Evolutionary conservation across 1,140 invertebrate genomes (phyloP).

Genomic region (Leguminivora glycinivorella): DNA sequence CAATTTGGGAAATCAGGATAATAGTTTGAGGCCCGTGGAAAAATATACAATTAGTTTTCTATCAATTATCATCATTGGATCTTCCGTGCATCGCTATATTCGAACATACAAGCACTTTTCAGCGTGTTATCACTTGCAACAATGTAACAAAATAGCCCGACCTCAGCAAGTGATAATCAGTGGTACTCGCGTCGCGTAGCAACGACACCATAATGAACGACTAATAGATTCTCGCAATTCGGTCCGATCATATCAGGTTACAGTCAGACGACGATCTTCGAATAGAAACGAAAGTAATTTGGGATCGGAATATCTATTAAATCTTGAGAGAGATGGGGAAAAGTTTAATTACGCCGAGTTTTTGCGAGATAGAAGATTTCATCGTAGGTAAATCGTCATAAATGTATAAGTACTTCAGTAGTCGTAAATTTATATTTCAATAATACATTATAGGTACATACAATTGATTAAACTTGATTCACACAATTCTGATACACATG

Average conservation of each 20-base stretch:
- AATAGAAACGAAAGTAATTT: neutral
- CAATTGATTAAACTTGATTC: too few relatives aligned
- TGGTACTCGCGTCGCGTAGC: neutral
- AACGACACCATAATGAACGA: slow-evolving; percentile 2
- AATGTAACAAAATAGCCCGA: slow-evolving; percentile 13
- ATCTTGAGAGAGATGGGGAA: neutral
- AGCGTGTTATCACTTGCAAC: neutral
- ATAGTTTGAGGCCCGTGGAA: too few relatives aligned
- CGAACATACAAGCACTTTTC: neutral
- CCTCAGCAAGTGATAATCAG: slow-evolving; percentile 18
- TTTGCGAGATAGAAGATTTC: neutral
- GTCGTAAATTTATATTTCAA: too few relatives aligned
- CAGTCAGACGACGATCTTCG: neutral
- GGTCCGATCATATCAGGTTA: neutral
- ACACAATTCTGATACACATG: too few relatives aligned
- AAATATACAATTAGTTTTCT: too few relatives aligned
- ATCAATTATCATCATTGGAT: too few relatives aligned
- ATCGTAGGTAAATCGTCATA: too few relatives aligned
- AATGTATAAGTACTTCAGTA: too few relatives aligned
- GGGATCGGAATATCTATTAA: neutral
- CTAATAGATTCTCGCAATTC: slow-evolving; percentile 20
- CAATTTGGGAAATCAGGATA: too few relatives aligned
- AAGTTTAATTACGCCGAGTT: neutral
- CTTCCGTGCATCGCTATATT: too few relatives aligned
- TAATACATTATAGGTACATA: too few relatives aligned